Evolutionary conservation across 2,888 invertebrate species (phyloP).

Genomic region (Endomychus coccineus): DNA sequence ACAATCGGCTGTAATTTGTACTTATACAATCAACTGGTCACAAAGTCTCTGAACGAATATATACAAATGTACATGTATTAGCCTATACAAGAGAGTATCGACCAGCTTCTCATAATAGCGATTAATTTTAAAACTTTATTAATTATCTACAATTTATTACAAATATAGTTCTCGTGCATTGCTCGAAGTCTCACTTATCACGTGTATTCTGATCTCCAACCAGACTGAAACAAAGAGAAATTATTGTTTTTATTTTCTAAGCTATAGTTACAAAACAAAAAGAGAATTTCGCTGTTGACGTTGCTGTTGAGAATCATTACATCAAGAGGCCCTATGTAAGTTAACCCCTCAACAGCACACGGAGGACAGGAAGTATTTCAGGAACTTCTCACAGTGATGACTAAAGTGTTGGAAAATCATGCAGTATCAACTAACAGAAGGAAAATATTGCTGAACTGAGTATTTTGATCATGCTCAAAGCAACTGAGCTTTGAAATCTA

Average conservation of each 20-base stretch:
- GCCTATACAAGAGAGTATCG: conserved; percentile 28
- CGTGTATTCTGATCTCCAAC: conserved; percentile 91
- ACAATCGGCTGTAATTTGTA: conserved; percentile 39
- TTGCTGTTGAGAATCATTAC: too few species aligned
- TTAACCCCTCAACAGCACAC: too few species aligned
- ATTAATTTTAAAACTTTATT: conserved; percentile 18
- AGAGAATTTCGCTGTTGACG: too few species aligned
- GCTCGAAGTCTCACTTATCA: conserved; percentile 55
- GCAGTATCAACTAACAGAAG: too few species aligned
- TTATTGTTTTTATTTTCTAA: conserved; percentile 2
- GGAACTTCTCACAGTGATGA: too few species aligned
- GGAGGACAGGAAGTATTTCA: too few species aligned
- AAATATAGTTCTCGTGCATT: conserved; percentile 27
- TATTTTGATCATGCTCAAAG: too few species aligned
- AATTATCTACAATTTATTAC: conserved; percentile 31
- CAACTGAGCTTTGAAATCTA: too few species aligned
- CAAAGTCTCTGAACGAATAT: conserved; percentile 27
- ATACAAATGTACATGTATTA: conserved; percentile 25
- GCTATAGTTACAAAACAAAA: not conserved
- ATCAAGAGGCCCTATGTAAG: too few species aligned
- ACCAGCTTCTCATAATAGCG: conserved; percentile 32
- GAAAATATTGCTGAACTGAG: too few species aligned
- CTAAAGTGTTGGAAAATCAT: too few species aligned
- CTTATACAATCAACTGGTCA: conserved; percentile 40
- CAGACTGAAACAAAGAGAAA: conserved; percentile 61